These are phyloP conservation scores for Papilio polytes DNA, from an alignment of 1,140 invertebrate genomes.

Conservation along the genomic window DNA sequence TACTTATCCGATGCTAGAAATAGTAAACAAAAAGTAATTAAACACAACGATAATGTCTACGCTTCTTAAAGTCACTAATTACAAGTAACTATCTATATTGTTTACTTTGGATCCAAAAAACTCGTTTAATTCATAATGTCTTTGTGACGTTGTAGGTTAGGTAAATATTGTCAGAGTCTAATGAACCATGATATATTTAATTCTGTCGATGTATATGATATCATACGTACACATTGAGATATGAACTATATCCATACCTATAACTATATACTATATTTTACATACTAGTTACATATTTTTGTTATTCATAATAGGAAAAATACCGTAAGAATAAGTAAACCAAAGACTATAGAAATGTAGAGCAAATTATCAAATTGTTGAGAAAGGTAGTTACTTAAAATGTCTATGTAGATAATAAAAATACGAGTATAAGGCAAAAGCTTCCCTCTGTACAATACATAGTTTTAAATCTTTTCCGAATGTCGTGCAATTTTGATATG, in stretches of 20 bases:
- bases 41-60: conserved; percentile 1
- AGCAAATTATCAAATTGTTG: too few relatives aligned
- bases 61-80: neutral
- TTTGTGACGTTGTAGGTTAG: conserved; percentile 4
- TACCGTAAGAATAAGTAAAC: too few relatives aligned
- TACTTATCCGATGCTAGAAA: conserved; percentile 46
- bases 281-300: neutral
- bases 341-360: too few relatives aligned
- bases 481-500: conserved; percentile 19
- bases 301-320: neutral
- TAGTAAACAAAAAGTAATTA: conserved; percentile 24
- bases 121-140: neutral
- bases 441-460: neutral
- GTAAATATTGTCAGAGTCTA: neutral
- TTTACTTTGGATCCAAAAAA: conserved; percentile 14
- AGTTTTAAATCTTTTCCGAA: conserved; percentile 2
- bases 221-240: neutral
- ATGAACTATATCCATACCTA: neutral
- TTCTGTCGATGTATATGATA: neutral
- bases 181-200: neutral
- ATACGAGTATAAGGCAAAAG: neutral
- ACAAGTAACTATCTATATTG: neutral
- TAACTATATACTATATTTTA: neutral
- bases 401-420: neutral
- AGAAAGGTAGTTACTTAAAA: neutral